These are phyloP conservation scores for Latrodectus hesperus DNA, from an alignment of 2,888 invertebrate genomes.

Conservation along the genomic window DNA sequence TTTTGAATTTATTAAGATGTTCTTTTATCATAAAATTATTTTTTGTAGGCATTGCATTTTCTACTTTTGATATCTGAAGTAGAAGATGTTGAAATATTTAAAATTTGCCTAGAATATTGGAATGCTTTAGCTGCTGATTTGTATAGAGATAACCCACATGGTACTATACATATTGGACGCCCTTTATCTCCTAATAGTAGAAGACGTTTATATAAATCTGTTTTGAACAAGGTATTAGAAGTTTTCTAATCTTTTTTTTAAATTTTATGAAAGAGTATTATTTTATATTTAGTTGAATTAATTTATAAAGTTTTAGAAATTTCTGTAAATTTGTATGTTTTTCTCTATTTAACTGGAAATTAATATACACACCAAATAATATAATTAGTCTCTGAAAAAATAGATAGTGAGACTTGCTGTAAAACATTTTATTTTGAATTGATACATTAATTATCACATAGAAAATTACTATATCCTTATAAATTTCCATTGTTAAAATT, in stretches of 20 bases:
- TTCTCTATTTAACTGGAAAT: too few species aligned
- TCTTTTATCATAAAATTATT: background rate
- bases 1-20: too few species aligned
- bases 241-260: background rate
- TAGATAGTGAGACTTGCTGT: too few species aligned
- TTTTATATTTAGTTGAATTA: background rate
- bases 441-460: too few species aligned
- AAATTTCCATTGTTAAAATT: too few species aligned
- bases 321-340: too few species aligned
- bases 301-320: background rate
- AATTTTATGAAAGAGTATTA: too few species aligned
- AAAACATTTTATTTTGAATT: too few species aligned
- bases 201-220: slow-evolving; percentile 75
- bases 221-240: slow-evolving; percentile 75
- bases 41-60: slow-evolving; percentile 82
- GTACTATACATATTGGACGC: slow-evolving; percentile 72
- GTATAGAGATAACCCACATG: slow-evolving; percentile 87
- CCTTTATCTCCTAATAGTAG: slow-evolving; percentile 74
- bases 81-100: slow-evolving; percentile 99
- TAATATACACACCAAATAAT: too few species aligned
- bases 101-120: slow-evolving; percentile 99
- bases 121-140: slow-evolving; percentile 93
- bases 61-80: slow-evolving; percentile 96
- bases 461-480: too few species aligned
- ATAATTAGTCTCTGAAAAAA: too few species aligned